phyloP scores from a whole-genome alignment of 2,113 vertebrate genomes.

The Macaca nemestrina region DNA sequence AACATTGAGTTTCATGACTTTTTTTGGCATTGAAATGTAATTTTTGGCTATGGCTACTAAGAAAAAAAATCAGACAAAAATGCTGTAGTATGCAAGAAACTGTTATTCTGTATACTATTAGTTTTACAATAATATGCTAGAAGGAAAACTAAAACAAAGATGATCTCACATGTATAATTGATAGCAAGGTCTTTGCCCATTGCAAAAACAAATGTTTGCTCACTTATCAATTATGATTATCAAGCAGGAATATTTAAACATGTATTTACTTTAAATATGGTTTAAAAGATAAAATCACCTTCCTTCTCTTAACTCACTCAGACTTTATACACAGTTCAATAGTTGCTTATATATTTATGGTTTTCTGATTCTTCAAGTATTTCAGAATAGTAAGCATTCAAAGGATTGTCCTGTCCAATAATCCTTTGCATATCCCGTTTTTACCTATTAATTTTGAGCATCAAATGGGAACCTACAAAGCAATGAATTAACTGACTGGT shows the following conservation, averaged over 20 bases:
- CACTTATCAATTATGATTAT: background rate
- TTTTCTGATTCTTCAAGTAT: background rate
- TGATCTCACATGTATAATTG: background rate
- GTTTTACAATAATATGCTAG: background rate
- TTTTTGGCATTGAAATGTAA: background rate
- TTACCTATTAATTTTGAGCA: background rate
- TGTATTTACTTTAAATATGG: background rate
- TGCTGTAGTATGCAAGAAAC: background rate
- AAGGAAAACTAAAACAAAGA: background rate
- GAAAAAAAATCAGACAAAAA: background rate
- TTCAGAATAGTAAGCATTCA: background rate
- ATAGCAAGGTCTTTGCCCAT: background rate
- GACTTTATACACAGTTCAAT: background rate
- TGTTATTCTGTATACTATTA: background rate
- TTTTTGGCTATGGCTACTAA: background rate
- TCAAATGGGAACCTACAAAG: background rate
- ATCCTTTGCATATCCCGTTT: background rate
- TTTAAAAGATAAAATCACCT: background rate
- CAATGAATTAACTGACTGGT: background rate
- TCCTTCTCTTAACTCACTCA: background rate
- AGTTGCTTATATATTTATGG: background rate
- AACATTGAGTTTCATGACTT: slow-evolving; percentile 6
- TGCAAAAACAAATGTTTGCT: background rate
- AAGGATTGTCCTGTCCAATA: background rate
- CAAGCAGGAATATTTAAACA: background rate